These are phyloP conservation scores for Cyclopterus lumpus DNA, from an alignment of 2,797 vertebrate species.

Conservation along the genomic window DNA sequence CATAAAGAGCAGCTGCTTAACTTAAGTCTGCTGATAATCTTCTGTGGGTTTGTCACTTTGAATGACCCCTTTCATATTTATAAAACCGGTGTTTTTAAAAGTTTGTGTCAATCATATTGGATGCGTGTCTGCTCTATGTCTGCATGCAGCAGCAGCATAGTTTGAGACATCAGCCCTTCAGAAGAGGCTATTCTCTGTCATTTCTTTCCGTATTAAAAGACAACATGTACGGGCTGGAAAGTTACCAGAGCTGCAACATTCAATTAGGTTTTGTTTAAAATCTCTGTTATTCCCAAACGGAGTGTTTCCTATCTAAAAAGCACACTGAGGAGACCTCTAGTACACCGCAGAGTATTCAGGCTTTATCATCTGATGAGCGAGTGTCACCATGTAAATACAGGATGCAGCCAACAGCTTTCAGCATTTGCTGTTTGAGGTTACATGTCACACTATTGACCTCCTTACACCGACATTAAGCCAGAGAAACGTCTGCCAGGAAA, in stretches of 20 bases:
- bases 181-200: neutral
- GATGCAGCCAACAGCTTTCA: slow-evolving; percentile 21
- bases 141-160: neutral
- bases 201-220: neutral
- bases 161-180: neutral
- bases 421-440: neutral
- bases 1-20: neutral
- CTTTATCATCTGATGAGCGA: neutral
- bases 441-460: slow-evolving; percentile 3
- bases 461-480: slow-evolving; percentile 3
- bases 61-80: neutral
- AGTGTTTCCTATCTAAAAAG: neutral
- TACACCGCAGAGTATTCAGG: neutral
- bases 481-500: slow-evolving; percentile 10
- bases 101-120: neutral
- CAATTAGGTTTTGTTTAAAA: neutral
- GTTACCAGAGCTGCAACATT: neutral
- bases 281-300: neutral
- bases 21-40: neutral
- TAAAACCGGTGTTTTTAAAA: neutral
- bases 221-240: neutral
- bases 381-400: slow-evolving; percentile 23
- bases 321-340: neutral
- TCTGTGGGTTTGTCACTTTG: too few relatives aligned
- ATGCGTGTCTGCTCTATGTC: neutral